Evolutionary conservation across 92 coral and sea anemone genomes (phyloP).

Genomic region (Zoanthus solanderi): DNA sequence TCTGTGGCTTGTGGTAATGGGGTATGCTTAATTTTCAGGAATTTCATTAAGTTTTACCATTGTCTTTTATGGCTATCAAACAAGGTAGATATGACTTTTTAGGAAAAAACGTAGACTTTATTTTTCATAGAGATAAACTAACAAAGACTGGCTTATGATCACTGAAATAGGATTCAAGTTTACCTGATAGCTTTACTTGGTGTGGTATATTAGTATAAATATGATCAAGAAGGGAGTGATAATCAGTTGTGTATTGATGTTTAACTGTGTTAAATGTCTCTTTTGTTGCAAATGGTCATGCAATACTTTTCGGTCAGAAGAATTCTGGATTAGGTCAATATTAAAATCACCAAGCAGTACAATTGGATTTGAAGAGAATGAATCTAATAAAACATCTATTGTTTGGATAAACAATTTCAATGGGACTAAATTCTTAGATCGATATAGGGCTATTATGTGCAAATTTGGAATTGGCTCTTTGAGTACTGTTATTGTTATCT

Average conservation of each 20-base stretch:
- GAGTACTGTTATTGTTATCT: slow-evolving; percentile 2
- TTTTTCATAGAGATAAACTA: slow-evolving; percentile 15
- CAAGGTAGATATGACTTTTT: background rate
- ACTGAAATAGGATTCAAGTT: slow-evolving; percentile 72
- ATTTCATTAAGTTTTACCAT: background rate
- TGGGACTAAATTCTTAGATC: slow-evolving; percentile 56
- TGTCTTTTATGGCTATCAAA: background rate
- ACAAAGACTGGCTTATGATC: slow-evolving; percentile 77
- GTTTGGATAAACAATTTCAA: background rate
- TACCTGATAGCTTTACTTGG: slow-evolving; percentile 41
- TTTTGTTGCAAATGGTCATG: slow-evolving; percentile 48
- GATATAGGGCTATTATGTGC: slow-evolving; percentile 59
- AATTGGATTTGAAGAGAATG: background rate
- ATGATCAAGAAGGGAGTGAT: slow-evolving; percentile 61
- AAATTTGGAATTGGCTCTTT: slow-evolving; percentile 25
- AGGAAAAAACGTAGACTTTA: background rate
- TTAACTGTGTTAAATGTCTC: slow-evolving; percentile 62
- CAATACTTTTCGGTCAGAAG: slow-evolving; percentile 4
- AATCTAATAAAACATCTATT: background rate
- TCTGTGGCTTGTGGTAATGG: background rate
- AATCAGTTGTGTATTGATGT: slow-evolving; percentile 60
- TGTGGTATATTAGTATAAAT: slow-evolving; percentile 67
- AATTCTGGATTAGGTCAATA: slow-evolving; percentile 14
- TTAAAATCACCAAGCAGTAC: slow-evolving; percentile 25
- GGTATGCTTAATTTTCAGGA: background rate